phyloP scores from a whole-genome alignment of 1,140 invertebrate genomes.

The Eulimnadia texana region DNA sequence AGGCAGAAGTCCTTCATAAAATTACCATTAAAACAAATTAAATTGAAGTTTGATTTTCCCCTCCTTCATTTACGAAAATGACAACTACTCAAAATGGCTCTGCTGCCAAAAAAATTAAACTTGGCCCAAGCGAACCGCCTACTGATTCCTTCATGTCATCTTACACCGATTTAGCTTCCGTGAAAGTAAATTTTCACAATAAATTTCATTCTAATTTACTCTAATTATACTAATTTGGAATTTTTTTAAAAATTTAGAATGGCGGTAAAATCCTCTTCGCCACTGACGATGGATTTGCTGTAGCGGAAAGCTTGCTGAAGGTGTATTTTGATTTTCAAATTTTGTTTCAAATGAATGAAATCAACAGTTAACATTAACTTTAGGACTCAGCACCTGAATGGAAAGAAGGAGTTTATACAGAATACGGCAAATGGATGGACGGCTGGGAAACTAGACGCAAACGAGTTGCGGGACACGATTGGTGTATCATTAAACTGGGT shows the following conservation, averaged over 20 bases:
- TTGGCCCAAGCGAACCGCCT: no score
- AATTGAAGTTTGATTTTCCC: no score
- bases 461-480: constrained; percentile 31
- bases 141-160: not conserved
- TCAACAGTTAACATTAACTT: no score
- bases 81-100: no score
- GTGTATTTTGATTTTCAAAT: constrained; percentile 27
- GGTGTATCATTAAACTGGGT: constrained; percentile 12
- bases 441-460: constrained; percentile 52
- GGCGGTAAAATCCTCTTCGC: constrained; percentile 45
- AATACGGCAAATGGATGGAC: constrained; percentile 55
- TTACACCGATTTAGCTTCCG: not conserved
- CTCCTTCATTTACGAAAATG: no score
- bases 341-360: no score
- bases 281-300: constrained; percentile 51
- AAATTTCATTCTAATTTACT: not conserved
- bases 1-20: no score
- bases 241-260: constrained; percentile 26
- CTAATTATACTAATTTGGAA: not conserved
- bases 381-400: constrained; percentile 38
- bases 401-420: constrained; percentile 41
- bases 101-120: no score
- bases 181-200: not conserved
- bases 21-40: no score
- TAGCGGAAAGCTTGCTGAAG: constrained; percentile 45